phyloP scores from a whole-genome alignment of 2,113 vertebrate genomes.

The Anhinga rufa region DNA sequence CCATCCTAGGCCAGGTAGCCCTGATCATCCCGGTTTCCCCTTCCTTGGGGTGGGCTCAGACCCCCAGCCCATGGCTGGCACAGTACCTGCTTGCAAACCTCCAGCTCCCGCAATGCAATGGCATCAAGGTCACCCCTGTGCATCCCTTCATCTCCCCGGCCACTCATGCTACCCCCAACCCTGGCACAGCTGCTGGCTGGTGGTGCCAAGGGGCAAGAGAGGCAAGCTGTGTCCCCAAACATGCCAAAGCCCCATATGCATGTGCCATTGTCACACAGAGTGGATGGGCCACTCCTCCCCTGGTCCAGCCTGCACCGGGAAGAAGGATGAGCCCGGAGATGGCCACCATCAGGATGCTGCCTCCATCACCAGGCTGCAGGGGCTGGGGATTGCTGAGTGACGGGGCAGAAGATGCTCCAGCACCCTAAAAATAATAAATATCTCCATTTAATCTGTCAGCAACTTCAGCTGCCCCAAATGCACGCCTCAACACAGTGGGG shows the following conservation, averaged over 20 bases:
- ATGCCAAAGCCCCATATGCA: rapidly evolving
- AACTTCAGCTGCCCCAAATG: neutral
- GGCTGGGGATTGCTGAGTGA: neutral
- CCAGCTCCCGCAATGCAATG: rapidly evolving
- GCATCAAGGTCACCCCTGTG: rapidly evolving
- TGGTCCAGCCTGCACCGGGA: neutral
- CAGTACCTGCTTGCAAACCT: neutral
- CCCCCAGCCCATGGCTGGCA: neutral
- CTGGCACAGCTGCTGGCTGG: neutral
- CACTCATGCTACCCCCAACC: neutral
- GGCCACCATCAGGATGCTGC: too few relatives aligned
- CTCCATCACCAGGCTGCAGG: neutral
- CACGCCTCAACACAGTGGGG: rapidly evolving
- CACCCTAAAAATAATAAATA: neutral
- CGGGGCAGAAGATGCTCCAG: neutral
- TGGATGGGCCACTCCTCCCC: neutral
- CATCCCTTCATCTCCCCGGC: neutral
- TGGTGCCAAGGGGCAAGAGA: neutral
- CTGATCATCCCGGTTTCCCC: rapidly evolving
- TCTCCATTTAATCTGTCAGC: neutral
- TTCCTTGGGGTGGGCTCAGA: neutral
- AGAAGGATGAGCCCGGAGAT: neutral
- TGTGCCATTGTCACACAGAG: rapidly evolving
- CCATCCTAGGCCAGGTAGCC: neutral
- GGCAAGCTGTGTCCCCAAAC: neutral